Percentiles rank a stretch among this genome's conserved stretches.
Evolutionary conservation across 1,140 invertebrate species (phyloP).

Genomic region (Vollenhovia emeryi): DNA sequence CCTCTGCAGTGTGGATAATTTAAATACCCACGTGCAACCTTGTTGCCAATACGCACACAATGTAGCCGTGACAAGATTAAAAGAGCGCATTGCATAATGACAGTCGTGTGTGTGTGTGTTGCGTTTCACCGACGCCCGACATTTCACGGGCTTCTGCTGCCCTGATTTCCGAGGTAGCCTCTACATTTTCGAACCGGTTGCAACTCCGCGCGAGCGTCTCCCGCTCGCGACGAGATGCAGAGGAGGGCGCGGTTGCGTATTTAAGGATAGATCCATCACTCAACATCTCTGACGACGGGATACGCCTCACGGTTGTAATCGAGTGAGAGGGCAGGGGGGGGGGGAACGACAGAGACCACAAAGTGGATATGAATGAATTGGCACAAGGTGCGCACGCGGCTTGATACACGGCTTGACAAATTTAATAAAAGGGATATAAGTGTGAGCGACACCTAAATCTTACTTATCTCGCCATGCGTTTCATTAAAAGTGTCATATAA

Average conservation of each 20-base stretch:
- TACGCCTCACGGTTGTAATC: background rate
- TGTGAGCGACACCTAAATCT: background rate
- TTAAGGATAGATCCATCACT: conserved; percentile 43
- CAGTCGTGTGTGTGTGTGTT: background rate
- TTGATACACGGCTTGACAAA: background rate
- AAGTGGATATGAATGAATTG: conserved; percentile 11
- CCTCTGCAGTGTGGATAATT: background rate
- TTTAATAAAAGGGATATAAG: background rate
- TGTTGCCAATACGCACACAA: background rate
- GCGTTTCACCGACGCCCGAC: conserved; percentile 1
- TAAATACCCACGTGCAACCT: conserved; percentile 26
- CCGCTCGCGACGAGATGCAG: background rate
- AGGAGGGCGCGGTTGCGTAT: conserved; percentile 13
- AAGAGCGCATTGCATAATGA: conserved; percentile 32
- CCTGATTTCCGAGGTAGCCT: conserved; percentile 37
- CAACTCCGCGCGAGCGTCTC: no score
- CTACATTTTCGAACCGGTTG: conserved; percentile 44
- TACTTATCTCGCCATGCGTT: background rate
- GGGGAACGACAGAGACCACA: background rate
- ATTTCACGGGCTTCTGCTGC: conserved; percentile 39
- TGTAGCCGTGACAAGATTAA: conserved; percentile 39
- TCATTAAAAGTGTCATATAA: conserved; percentile 1
- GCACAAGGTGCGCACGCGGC: background rate
- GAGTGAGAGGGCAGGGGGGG: background rate
- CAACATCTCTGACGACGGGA: background rate